Percentiles rank a stretch among this genome's conserved stretches.
phyloP scores from a whole-genome alignment of 2,113 vertebrate genomes.

The Mustelus asterias region DNA sequence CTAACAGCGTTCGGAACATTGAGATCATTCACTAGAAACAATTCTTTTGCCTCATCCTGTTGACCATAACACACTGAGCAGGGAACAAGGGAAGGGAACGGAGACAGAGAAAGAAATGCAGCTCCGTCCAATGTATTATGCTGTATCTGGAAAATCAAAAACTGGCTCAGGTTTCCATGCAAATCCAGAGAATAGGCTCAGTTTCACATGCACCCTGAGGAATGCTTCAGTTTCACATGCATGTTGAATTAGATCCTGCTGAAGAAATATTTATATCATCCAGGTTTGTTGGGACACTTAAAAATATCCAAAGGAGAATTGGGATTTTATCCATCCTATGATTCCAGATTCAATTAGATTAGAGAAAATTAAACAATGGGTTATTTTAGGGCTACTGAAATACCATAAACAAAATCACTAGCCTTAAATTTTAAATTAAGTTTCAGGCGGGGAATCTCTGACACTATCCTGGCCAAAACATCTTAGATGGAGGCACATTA shows the following conservation, averaged over 20 bases:
- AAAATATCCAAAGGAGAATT: background rate
- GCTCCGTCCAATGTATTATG: background rate
- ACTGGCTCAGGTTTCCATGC: too few species aligned
- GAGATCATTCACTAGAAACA: background rate
- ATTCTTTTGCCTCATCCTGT: background rate
- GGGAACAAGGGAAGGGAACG: background rate
- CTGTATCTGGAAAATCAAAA: background rate
- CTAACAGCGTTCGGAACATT: background rate
- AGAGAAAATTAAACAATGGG: background rate
- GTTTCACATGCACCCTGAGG: background rate
- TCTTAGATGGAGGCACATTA: background rate
- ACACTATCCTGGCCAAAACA: background rate
- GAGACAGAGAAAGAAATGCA: background rate
- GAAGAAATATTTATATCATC: background rate
- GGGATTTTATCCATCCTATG: background rate
- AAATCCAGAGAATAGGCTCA: background rate
- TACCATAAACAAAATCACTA: background rate
- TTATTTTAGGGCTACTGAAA: background rate
- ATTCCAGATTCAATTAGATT: background rate
- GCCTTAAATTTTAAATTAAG: background rate
- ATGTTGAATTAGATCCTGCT: background rate
- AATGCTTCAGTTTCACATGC: background rate
- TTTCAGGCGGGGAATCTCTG: background rate
- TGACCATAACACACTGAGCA: background rate
- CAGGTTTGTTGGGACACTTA: background rate